Conservation (phyloP, 2,888 invertebrate species). For the Morpho achilles region DNA sequence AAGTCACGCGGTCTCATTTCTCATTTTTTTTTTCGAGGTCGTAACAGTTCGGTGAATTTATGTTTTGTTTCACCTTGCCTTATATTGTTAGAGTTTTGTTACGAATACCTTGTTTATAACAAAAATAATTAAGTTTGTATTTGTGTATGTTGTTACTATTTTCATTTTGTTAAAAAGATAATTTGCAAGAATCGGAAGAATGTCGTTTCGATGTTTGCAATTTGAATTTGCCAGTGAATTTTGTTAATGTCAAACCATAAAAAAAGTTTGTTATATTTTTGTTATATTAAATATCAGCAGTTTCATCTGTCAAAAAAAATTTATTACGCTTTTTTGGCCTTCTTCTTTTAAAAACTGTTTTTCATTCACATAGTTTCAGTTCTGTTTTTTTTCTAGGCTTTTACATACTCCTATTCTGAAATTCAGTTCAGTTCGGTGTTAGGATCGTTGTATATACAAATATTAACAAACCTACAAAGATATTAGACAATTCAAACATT, state of each 20-base stretch:
- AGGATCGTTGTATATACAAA: too few species aligned
- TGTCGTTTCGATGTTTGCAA: background rate
- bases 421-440: too few species aligned
- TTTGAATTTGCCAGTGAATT: background rate
- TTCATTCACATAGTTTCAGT: too few species aligned
- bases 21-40: slow-evolving; percentile 39
- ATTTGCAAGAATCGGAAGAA: background rate
- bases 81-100: slow-evolving; percentile 36
- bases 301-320: too few species aligned
- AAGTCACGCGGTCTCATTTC: slow-evolving; percentile 55
- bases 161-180: slow-evolving; percentile 2
- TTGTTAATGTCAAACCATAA: background rate
- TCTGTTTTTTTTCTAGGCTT: too few species aligned
- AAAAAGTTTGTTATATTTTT: too few species aligned
- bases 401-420: too few species aligned
- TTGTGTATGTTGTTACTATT: background rate
- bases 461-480: too few species aligned
- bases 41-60: slow-evolving; percentile 51
- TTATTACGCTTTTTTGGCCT: too few species aligned
- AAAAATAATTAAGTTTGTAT: slow-evolving; percentile 1
- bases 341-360: too few species aligned
- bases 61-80: slow-evolving; percentile 26
- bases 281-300: too few species aligned
- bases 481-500: too few species aligned
- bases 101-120: slow-evolving; percentile 42